phyloP scores from a whole-genome alignment of 2,797 vertebrate species.

The Lacerta agilis region DNA sequence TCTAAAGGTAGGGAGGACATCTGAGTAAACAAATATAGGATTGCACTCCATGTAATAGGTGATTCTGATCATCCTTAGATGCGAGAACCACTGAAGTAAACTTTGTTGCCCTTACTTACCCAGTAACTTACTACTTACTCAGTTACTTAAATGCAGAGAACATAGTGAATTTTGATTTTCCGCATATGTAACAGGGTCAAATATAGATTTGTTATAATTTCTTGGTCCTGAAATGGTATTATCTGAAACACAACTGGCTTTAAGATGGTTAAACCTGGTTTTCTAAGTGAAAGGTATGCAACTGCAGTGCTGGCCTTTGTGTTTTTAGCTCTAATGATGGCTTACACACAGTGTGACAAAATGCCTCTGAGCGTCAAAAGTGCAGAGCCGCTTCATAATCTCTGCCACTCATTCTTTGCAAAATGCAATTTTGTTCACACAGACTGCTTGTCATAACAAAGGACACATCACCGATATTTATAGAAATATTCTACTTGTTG shows the following conservation, averaged over 20 bases:
- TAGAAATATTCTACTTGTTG: not conserved
- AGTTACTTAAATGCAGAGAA: not conserved
- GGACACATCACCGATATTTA: too few relatives aligned
- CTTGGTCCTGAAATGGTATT: not conserved
- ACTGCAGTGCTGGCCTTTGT: not conserved
- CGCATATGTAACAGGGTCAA: not conserved
- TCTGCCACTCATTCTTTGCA: not conserved
- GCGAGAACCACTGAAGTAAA: not conserved
- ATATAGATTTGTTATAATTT: not conserved
- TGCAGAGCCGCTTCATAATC: too few relatives aligned
- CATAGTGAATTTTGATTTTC: not conserved
- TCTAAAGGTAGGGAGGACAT: too few relatives aligned
- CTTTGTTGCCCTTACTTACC: not conserved
- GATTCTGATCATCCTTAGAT: not conserved
- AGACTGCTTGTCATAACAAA: not conserved
- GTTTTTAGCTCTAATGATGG: not conserved
- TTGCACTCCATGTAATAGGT: too few relatives aligned
- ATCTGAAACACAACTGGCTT: not conserved
- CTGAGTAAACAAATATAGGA: too few relatives aligned
- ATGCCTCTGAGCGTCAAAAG: not conserved
- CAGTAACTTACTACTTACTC: not conserved
- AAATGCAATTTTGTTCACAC: not conserved
- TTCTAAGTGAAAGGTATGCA: not conserved
- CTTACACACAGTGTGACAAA: not conserved
- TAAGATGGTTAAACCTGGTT: not conserved